A percentile compares a stretch with the other conserved stretches of the same genome.
These are phyloP conservation scores for Abrostola triplasia DNA, from an alignment of 2,888 invertebrate species.

Conservation along the genomic window DNA sequence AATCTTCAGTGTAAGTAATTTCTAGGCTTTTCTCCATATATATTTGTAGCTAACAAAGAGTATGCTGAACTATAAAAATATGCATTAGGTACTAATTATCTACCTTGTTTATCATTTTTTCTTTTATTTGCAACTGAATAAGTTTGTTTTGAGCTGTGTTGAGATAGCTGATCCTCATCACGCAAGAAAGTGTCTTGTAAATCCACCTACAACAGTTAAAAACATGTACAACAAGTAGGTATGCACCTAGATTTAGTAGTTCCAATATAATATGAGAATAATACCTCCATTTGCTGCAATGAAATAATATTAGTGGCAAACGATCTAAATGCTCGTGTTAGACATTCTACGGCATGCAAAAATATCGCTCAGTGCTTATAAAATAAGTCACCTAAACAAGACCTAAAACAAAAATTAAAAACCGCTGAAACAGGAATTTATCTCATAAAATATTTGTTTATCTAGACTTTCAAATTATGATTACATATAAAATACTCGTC, in stretches of 20 bases:
- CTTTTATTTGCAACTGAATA: conserved; percentile 66
- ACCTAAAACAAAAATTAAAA: conserved; percentile 70
- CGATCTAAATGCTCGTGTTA: conserved; percentile 62
- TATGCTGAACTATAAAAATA: too few relatives aligned
- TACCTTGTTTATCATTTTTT: conserved; percentile 74
- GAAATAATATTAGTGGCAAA: conserved; percentile 50
- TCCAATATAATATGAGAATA: conserved; percentile 19
- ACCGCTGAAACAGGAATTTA: conserved; percentile 60
- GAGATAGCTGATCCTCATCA: conserved; percentile 72
- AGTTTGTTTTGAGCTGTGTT: conserved; percentile 66
- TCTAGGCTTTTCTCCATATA: too few relatives aligned
- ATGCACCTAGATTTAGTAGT: conserved; percentile 12
- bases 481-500: conserved; percentile 33
- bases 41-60: too few relatives aligned
- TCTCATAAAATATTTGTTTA: conserved; percentile 28
- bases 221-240: conserved; percentile 18
- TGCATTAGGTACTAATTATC: too few relatives aligned
- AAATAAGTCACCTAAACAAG: conserved; percentile 66
- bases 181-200: conserved; percentile 72
- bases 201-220: conserved; percentile 65
- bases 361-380: conserved; percentile 60
- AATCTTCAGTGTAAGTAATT: too few relatives aligned
- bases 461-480: conserved; percentile 12
- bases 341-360: conserved; percentile 67
- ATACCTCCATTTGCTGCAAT: conserved; percentile 78